Evolutionary conservation across 2,888 invertebrate genomes (phyloP).

Genomic region (Pachycephus smyrnensis): DNA sequence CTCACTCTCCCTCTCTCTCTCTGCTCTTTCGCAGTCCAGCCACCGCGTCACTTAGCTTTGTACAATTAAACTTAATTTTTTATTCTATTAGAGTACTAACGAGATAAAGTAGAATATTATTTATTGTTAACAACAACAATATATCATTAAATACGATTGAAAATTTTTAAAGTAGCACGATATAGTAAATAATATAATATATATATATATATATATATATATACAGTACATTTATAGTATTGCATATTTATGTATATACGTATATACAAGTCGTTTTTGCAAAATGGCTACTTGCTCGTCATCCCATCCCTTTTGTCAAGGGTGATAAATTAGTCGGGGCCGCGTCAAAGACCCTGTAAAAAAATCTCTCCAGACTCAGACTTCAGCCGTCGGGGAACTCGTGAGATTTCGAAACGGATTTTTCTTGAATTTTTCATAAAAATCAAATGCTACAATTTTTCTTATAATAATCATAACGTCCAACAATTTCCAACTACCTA

Average conservation of each 20-base stretch:
- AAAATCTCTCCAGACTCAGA: background rate
- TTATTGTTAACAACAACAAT: constrained; percentile 27
- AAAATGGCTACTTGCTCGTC: constrained; percentile 46
- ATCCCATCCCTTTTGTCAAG: constrained; percentile 43
- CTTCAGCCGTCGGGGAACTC: background rate
- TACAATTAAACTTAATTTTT: constrained; percentile 55
- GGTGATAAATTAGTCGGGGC: constrained; percentile 49
- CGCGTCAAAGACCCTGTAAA: constrained; percentile 36
- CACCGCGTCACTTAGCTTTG: constrained; percentile 38
- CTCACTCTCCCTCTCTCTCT: too few relatives aligned
- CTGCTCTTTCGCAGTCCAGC: constrained; percentile 24
- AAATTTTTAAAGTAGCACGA: background rate
- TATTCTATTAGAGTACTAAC: constrained; percentile 42
- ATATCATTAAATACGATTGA: background rate
- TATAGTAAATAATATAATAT: background rate
- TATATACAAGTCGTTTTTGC: constrained; percentile 19
- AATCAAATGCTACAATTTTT: background rate
- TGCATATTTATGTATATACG: background rate
- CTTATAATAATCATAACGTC: background rate
- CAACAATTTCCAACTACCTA: background rate
- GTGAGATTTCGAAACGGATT: background rate
- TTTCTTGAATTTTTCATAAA: background rate
- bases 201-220: background rate
- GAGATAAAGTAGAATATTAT: constrained; percentile 33
- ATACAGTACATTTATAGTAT: background rate